Conservation (phyloP, 2,888 invertebrate genomes). For the Perdita meconis region DNA sequence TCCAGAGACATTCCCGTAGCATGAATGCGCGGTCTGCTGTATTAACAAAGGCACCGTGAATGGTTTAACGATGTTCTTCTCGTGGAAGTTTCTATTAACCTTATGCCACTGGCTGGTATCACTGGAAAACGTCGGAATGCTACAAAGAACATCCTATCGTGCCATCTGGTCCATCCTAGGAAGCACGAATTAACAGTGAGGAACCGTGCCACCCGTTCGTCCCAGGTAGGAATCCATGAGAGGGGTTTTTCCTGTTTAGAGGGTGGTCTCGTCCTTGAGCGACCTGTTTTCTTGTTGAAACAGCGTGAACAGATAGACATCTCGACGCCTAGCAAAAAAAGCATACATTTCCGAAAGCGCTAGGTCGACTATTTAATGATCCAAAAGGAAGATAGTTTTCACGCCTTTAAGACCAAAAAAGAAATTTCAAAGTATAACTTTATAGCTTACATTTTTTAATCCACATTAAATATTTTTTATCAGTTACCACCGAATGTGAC, state of each 20-base stretch:
- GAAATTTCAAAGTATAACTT: not conserved
- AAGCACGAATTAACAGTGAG: slow-evolving; percentile 65
- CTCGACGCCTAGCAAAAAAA: slow-evolving; percentile 21
- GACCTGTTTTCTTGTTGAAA: slow-evolving; percentile 32
- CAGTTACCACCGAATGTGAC: not conserved
- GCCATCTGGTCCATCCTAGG: slow-evolving; percentile 64
- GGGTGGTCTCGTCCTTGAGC: slow-evolving; percentile 25
- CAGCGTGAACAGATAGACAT: slow-evolving; percentile 33
- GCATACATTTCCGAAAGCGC: not conserved
- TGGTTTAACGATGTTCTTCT: slow-evolving; percentile 51
- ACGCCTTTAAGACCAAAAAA: not conserved
- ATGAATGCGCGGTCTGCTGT: slow-evolving; percentile 13
- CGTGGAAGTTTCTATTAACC: slow-evolving; percentile 69
- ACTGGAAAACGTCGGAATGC: slow-evolving; percentile 56
- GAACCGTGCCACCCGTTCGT: slow-evolving; percentile 44
- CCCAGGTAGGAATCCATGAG: slow-evolving; percentile 54
- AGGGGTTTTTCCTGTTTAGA: slow-evolving; percentile 9
- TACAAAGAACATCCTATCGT: slow-evolving; percentile 65
- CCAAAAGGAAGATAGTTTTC: not conserved
- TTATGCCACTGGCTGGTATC: slow-evolving; percentile 50
- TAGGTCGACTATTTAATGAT: not conserved
- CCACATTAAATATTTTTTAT: not conserved
- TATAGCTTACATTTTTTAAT: not conserved
- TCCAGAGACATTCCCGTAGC: slow-evolving; percentile 2
- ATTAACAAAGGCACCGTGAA: slow-evolving; percentile 50